Conservation (phyloP, 2,113 vertebrate genomes). For the Sylvilagus bachmani region DNA sequence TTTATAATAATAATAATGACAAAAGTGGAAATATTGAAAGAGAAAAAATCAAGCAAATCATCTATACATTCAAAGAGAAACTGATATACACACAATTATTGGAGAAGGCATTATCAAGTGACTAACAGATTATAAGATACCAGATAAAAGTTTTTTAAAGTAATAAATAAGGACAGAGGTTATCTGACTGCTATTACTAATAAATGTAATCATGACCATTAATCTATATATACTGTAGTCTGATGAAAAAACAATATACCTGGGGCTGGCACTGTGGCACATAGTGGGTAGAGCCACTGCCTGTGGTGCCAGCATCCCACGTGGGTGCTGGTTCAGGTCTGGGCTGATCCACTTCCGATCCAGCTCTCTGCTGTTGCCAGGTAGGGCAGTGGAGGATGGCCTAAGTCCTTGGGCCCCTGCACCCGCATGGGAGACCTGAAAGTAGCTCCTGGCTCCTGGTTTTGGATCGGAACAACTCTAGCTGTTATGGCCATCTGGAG, state of each 20-base stretch:
- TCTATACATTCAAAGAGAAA: constrained; percentile 20
- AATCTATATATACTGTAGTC: neutral
- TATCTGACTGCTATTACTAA: neutral
- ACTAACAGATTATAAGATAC: neutral
- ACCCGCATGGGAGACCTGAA: too few relatives aligned
- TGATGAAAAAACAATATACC: neutral
- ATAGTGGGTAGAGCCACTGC: too few relatives aligned
- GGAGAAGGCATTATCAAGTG: neutral
- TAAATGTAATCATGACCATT: neutral
- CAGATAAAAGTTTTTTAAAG: neutral
- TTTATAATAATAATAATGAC: constrained; percentile 2
- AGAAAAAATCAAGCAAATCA: constrained; percentile 8
- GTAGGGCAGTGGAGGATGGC: too few relatives aligned
- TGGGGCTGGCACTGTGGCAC: too few relatives aligned
- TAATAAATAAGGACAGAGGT: neutral
- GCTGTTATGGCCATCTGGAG: too few relatives aligned
- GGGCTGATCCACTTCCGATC: too few relatives aligned
- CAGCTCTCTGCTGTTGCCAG: too few relatives aligned
- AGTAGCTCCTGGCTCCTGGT: too few relatives aligned
- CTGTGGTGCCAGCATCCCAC: too few relatives aligned
- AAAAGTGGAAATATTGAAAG: neutral
- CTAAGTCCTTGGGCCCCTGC: too few relatives aligned
- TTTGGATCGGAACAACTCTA: too few relatives aligned
- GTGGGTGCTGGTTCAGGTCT: too few relatives aligned
- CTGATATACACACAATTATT: neutral